Conservation (phyloP, 2,113 vertebrate genomes). For the Hemibagrus wyckioides region DNA sequence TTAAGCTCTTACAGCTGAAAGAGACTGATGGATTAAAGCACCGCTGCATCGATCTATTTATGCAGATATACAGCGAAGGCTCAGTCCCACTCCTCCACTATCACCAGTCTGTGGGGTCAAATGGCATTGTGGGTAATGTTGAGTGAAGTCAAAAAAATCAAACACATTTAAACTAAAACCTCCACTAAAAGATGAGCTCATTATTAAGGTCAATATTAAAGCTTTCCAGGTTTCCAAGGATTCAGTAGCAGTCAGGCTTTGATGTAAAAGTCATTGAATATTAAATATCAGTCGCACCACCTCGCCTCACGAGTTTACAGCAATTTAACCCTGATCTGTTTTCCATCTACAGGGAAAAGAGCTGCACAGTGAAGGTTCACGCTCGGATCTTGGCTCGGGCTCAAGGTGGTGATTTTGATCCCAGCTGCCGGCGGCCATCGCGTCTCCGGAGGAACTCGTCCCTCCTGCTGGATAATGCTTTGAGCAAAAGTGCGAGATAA, state of each 20-base stretch:
- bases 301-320: background rate
- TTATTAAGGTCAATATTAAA: background rate
- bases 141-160: too few relatives aligned
- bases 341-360: background rate
- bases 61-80: constrained; percentile 49
- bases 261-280: background rate
- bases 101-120: too few relatives aligned
- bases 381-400: background rate
- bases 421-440: background rate
- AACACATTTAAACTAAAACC: background rate
- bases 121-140: background rate
- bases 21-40: background rate
- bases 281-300: background rate
- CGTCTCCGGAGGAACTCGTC: background rate
- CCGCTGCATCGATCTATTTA: background rate
- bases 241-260: background rate
- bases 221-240: background rate
- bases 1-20: background rate
- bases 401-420: background rate
- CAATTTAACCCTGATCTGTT: background rate
- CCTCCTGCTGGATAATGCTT: background rate
- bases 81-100: background rate
- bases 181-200: background rate
- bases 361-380: background rate
- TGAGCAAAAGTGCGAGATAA: constrained; percentile 6